phyloP scores from a whole-genome alignment of 1,140 invertebrate species.

The Polypedilum pembai region DNA sequence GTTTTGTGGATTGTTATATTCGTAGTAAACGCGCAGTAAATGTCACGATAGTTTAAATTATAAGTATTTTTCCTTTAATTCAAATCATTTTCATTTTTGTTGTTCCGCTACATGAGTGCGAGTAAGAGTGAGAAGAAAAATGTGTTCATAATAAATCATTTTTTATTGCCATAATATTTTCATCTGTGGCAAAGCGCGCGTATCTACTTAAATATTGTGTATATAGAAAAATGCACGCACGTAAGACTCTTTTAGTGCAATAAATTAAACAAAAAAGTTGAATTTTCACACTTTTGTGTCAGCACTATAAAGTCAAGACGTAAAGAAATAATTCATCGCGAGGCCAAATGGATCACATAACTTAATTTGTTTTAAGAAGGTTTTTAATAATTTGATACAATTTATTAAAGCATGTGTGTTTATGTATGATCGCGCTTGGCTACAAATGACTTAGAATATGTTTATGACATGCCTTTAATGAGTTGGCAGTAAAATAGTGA shows the following conservation, averaged over 20 bases:
- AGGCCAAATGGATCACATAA: constrained; percentile 10
- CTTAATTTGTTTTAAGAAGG: not conserved
- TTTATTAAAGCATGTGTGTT: too few species aligned
- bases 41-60: constrained; percentile 1
- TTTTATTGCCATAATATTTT: constrained; percentile 7
- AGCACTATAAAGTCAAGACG: not conserved
- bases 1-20: constrained; percentile 13
- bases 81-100: not conserved
- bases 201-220: not conserved
- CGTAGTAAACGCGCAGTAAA: constrained; percentile 11
- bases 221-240: not conserved
- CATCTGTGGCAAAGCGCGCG: not conserved
- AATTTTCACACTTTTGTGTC: not conserved
- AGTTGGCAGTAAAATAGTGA: too few species aligned
- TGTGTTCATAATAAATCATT: constrained; percentile 19
- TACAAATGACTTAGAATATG: too few species aligned
- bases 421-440: too few species aligned
- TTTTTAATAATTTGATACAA: too few species aligned
- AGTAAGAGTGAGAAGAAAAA: not conserved
- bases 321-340: not conserved
- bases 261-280: constrained; percentile 10
- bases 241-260: not conserved
- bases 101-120: not conserved
- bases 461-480: too few species aligned
- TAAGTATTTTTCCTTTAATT: constrained; percentile 14